Percentiles rank a stretch among this genome's conserved stretches.
Evolutionary conservation across 2,113 vertebrate species (phyloP).

Genomic region (Patagioenas fasciata): DNA sequence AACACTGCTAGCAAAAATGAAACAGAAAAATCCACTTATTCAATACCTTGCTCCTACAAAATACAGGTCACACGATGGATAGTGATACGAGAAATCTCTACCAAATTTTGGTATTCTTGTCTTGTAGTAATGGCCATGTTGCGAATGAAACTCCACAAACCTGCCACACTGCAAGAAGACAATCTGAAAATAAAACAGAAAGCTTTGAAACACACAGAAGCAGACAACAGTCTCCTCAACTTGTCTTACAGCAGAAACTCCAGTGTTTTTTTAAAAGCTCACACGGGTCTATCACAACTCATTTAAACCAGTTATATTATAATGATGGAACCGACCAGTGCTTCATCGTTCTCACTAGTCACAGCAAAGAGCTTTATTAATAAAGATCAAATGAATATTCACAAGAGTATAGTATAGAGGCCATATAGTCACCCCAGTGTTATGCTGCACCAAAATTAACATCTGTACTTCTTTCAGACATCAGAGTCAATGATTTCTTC

Average conservation of each 20-base stretch:
- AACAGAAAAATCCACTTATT: neutral
- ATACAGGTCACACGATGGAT: slow-evolving; percentile 94
- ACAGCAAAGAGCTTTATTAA: neutral
- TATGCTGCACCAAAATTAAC: neutral
- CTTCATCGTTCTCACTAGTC: neutral
- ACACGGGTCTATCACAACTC: neutral
- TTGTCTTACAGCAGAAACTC: neutral
- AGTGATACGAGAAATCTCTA: slow-evolving; percentile 95
- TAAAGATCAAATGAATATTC: neutral
- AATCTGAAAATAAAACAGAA: slow-evolving; percentile 76
- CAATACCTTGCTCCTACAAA: slow-evolving; percentile 93
- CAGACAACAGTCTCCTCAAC: neutral
- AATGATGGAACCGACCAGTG: neutral
- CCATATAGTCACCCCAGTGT: neutral
- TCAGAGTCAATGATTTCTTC: neutral
- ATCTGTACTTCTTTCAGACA: neutral
- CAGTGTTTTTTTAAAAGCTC: neutral
- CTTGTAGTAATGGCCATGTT: slow-evolving; percentile 93
- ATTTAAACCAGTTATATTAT: neutral
- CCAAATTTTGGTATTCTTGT: slow-evolving; percentile 97
- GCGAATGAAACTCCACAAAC: slow-evolving; percentile 94
- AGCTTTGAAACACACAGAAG: neutral
- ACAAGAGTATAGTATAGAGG: neutral
- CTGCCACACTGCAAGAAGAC: slow-evolving; percentile 90
- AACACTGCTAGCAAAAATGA: neutral